Conservation (phyloP, 2,888 invertebrate genomes). For the Anagyrus pseudococci region DNA sequence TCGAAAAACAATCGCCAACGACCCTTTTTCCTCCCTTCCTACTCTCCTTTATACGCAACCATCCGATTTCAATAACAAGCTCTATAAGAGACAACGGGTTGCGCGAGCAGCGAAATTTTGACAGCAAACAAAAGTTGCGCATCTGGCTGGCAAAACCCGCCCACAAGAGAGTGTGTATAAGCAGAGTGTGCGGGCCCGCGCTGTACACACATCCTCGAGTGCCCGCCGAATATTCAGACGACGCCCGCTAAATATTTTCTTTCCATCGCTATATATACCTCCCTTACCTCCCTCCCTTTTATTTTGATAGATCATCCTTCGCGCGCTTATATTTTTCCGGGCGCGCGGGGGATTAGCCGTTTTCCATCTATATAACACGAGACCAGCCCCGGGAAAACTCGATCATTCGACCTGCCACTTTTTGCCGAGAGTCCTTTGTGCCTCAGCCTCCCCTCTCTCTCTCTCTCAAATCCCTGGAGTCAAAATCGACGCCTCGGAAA, state of each 20-base stretch:
- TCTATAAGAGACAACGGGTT: too few species aligned
- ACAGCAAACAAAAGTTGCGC: background rate
- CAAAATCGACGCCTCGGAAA: conserved; percentile 15
- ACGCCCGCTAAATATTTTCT: conserved; percentile 51
- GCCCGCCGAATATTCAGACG: conserved; percentile 40
- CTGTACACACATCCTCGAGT: conserved; percentile 12
- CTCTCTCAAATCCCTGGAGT: conserved; percentile 22
- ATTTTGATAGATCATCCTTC: conserved; percentile 51
- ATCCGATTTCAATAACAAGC: too few species aligned
- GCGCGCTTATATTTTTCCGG: conserved; percentile 10
- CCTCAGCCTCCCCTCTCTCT: conserved; percentile 32
- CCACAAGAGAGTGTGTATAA: background rate
- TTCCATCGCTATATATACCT: conserved; percentile 45
- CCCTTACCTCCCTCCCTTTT: conserved; percentile 32
- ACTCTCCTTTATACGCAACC: too few species aligned
- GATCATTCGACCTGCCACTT: conserved; percentile 1
- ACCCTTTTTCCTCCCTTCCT: too few species aligned
- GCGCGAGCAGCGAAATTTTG: background rate
- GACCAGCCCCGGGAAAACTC: background rate
- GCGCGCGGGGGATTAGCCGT: background rate
- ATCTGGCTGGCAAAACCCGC: background rate
- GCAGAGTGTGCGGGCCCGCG: background rate
- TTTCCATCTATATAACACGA: background rate
- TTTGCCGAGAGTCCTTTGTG: background rate
- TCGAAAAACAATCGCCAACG: too few species aligned